Evolutionary conservation across 2,113 vertebrate species (phyloP).

Genomic region (Aldabrachelys gigantea): DNA sequence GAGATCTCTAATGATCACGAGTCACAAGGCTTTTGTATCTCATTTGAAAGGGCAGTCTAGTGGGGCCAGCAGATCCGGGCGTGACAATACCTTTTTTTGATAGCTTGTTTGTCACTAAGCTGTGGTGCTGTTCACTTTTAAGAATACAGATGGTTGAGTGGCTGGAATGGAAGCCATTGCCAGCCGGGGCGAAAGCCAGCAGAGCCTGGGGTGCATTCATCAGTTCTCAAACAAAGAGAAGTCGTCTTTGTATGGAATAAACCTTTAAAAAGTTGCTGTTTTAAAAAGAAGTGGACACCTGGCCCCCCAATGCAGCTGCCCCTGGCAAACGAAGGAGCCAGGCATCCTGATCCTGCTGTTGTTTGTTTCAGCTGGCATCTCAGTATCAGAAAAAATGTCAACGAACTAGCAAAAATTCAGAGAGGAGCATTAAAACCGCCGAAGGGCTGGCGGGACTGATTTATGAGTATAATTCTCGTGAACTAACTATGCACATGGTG

Average conservation of each 20-base stretch:
- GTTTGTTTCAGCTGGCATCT: neutral
- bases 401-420: neutral
- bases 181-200: neutral
- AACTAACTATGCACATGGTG: accelerated
- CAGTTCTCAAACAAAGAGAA: neutral
- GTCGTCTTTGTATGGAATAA: neutral
- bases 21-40: neutral
- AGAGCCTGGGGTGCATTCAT: neutral
- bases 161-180: neutral
- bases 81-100: accelerated
- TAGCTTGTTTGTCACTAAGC: accelerated
- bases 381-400: neutral
- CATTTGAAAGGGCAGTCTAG: neutral
- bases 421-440: neutral
- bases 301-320: neutral
- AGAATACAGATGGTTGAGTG: neutral
- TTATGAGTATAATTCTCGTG: neutral
- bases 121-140: accelerated
- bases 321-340: accelerated
- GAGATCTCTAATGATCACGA: neutral
- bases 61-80: neutral
- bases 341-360: accelerated
- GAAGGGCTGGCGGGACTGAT: neutral
- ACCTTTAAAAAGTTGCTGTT: neutral
- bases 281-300: neutral